Conservation (phyloP, 2,113 vertebrate species). For the Pterocles orientalis region DNA sequence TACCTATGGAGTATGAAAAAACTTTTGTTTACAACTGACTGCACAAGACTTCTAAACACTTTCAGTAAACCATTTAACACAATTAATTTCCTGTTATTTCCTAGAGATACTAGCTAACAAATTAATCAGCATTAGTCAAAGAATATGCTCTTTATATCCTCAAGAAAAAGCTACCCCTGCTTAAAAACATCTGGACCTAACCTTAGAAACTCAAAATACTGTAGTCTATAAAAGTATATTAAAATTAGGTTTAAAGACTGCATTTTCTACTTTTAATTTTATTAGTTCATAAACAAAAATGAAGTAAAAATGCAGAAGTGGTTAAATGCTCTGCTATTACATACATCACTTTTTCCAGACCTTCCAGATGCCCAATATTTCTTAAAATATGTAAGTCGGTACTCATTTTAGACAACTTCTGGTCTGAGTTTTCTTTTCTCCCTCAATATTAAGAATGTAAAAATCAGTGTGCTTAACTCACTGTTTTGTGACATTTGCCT, state of each 20-base stretch:
- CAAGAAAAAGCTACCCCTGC: not conserved
- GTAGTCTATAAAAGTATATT: not conserved
- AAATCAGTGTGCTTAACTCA: constrained; percentile 33
- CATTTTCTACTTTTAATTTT: not conserved
- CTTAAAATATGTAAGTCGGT: not conserved
- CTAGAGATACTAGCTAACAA: not conserved
- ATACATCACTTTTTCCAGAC: not conserved
- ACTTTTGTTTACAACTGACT: not conserved
- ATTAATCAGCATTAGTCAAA: not conserved
- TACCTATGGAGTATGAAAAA: not conserved
- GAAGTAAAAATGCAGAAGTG: not conserved
- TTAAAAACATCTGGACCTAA: not conserved
- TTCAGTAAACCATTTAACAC: not conserved
- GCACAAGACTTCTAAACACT: not conserved
- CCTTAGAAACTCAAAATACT: not conserved
- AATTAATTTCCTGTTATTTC: constrained; percentile 6
- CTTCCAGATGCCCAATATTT: not conserved
- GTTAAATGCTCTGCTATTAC: not conserved
- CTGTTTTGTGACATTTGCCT: constrained; percentile 30
- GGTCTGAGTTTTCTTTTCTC: not conserved
- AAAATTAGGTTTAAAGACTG: not conserved
- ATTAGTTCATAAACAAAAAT: not conserved
- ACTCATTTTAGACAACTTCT: not conserved
- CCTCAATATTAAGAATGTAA: not conserved
- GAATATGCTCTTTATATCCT: rapidly evolving